A percentile compares a stretch with the other conserved stretches of the same genome.
These are phyloP conservation scores for Mythimna ferrago DNA, from an alignment of 2,888 invertebrate genomes.

Conservation along the genomic window DNA sequence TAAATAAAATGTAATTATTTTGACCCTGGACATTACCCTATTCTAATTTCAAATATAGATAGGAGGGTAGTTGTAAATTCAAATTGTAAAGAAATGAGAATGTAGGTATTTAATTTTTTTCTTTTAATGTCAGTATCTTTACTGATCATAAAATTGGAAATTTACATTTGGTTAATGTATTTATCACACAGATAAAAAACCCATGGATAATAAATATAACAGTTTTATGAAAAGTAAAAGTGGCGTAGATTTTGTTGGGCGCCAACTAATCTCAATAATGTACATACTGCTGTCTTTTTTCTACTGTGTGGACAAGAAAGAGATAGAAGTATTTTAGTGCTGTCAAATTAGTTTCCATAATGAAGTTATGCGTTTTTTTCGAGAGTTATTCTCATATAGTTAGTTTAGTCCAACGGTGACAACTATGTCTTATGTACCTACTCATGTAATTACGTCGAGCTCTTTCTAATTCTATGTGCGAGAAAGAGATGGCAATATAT, in stretches of 20 bases:
- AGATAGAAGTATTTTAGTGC: not conserved
- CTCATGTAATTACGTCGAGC: no score
- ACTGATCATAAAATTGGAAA: not conserved
- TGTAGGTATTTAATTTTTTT: constrained; percentile 8
- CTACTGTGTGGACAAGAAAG: not conserved
- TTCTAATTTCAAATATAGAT: no score
- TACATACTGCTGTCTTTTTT: not conserved
- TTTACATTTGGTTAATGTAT: not conserved
- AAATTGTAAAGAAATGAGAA: constrained; percentile 29
- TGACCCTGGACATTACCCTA: no score
- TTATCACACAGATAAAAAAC: not conserved
- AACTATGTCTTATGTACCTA: not conserved
- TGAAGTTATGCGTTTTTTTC: not conserved
- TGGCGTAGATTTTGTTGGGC: not conserved
- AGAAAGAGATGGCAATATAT: no score
- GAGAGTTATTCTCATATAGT: not conserved
- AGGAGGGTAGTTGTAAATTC: constrained; percentile 19
- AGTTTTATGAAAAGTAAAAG: not conserved
- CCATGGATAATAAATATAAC: not conserved
- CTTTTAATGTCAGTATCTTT: constrained; percentile 8
- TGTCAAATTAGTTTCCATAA: not conserved
- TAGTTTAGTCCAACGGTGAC: not conserved
- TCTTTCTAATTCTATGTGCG: no score
- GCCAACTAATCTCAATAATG: constrained; percentile 8
- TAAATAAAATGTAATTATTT: no score